Conservation (phyloP, 1,140 invertebrate genomes). For the Lepidurus packardi region DNA sequence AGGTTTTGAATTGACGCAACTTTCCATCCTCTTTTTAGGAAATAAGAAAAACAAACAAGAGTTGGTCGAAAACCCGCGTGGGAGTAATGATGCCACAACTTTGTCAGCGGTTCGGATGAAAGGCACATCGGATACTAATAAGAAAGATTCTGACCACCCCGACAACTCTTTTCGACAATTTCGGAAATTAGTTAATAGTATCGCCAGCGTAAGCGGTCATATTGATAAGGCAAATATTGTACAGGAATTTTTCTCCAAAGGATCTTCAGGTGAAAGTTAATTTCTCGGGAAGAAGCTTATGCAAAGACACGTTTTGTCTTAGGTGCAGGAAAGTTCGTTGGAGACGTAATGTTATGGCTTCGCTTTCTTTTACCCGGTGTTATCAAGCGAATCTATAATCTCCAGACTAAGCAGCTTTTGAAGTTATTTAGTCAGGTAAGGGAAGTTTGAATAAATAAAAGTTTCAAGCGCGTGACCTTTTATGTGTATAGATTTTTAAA, state of each 20-base stretch:
- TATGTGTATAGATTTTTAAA: slow-evolving; percentile 56
- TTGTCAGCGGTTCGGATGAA: neutral
- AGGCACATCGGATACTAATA: neutral
- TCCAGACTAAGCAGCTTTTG: slow-evolving; percentile 84
- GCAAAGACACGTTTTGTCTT: slow-evolving; percentile 32
- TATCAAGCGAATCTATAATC: slow-evolving; percentile 77
- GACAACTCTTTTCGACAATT: slow-evolving; percentile 48
- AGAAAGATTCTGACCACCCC: neutral
- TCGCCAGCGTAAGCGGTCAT: slow-evolving; percentile 71
- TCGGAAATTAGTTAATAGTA: slow-evolving; percentile 64
- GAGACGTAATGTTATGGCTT: slow-evolving; percentile 75
- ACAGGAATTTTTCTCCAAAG: slow-evolving; percentile 61
- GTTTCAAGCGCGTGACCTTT: neutral
- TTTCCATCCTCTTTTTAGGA: too few relatives aligned
- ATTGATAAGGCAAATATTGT: slow-evolving; percentile 73
- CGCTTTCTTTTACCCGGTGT: slow-evolving; percentile 75
- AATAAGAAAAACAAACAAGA: too few relatives aligned
- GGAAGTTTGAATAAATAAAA: slow-evolving; percentile 27
- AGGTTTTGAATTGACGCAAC: too few relatives aligned
- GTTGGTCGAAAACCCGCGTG: neutral
- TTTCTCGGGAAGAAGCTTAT: neutral
- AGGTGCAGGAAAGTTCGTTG: slow-evolving; percentile 59
- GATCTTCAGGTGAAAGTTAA: slow-evolving; percentile 52
- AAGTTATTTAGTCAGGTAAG: slow-evolving; percentile 73
- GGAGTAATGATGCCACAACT: neutral